A percentile compares a stretch with the other conserved stretches of the same genome.
These are phyloP conservation scores for Andrena cerasifolii DNA, from an alignment of 1,140 invertebrate genomes.

Conservation along the genomic window DNA sequence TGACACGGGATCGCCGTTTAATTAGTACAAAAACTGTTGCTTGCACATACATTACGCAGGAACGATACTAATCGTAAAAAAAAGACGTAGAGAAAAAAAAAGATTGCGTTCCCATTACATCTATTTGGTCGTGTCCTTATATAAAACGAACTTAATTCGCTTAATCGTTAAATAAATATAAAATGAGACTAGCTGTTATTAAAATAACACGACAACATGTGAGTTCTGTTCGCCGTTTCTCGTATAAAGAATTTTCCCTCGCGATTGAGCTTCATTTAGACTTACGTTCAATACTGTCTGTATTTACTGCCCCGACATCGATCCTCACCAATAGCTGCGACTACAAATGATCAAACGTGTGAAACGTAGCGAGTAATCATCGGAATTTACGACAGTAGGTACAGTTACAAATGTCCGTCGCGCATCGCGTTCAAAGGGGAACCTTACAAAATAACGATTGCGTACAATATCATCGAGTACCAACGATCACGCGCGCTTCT, in stretches of 20 bases:
- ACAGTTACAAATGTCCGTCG: slow-evolving; percentile 11
- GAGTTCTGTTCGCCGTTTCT: slow-evolving; percentile 27
- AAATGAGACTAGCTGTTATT: slow-evolving; percentile 76
- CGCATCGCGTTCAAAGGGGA: slow-evolving; percentile 16
- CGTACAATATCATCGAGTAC: too few species aligned
- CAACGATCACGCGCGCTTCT: slow-evolving; percentile 3
- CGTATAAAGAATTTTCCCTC: slow-evolving; percentile 32
- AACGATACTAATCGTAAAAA: slow-evolving; percentile 53
- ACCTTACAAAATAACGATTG: not conserved
- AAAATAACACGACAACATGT: slow-evolving; percentile 60
- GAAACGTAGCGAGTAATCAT: not conserved
- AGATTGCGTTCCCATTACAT: slow-evolving; percentile 67
- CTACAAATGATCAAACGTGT: not conserved
- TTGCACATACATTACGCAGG: slow-evolving; percentile 53
- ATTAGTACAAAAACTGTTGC: slow-evolving; percentile 59
- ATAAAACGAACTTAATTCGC: slow-evolving; percentile 58
- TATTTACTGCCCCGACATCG: slow-evolving; percentile 1
- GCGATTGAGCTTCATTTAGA: slow-evolving; percentile 36
- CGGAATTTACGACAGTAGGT: slow-evolving; percentile 7
- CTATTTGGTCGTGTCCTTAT: slow-evolving; percentile 70
- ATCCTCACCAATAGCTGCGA: not conserved
- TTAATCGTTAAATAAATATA: slow-evolving; percentile 66
- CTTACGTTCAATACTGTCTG: slow-evolving; percentile 32
- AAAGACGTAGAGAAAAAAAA: slow-evolving; percentile 27
- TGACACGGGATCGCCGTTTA: slow-evolving; percentile 36